Evolutionary conservation across 2,797 vertebrate genomes (phyloP).

Genomic region (Urosaurus nigricauda): DNA sequence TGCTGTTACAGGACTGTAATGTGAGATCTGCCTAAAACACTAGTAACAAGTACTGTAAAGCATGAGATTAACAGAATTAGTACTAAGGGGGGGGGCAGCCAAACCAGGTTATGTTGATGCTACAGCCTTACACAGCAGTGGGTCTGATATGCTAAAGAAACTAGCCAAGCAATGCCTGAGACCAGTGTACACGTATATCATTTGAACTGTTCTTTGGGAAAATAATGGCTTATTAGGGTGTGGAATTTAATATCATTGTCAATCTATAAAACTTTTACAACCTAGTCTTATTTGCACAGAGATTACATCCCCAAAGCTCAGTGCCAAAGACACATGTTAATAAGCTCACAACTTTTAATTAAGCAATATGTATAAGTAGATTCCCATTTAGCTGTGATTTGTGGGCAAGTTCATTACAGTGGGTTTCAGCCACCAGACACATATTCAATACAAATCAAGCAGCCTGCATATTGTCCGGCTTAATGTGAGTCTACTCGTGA

Average conservation of each 20-base stretch:
- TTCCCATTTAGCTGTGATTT: constrained; percentile 99
- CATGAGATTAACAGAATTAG: constrained; percentile 49
- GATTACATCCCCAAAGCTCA: constrained; percentile 87
- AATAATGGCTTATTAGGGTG: constrained; percentile 94
- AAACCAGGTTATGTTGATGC: neutral
- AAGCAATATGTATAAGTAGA: constrained; percentile 99
- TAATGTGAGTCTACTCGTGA: constrained; percentile 92
- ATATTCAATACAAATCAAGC: constrained; percentile 98
- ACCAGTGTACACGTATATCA: constrained; percentile 75
- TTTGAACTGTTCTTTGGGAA: constrained; percentile 86
- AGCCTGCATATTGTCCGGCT: constrained; percentile 92
- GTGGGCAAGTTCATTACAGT: constrained; percentile 97
- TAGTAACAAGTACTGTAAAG: neutral
- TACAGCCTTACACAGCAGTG: constrained; percentile 12
- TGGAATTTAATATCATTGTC: constrained; percentile 92
- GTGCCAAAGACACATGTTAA: constrained; percentile 99
- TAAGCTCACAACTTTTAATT: constrained; percentile 99
- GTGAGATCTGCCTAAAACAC: constrained; percentile 49
- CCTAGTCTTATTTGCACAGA: constrained; percentile 88
- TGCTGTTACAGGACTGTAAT: constrained; percentile 52
- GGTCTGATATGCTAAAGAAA: constrained; percentile 25
- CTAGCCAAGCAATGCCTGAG: constrained; percentile 57
- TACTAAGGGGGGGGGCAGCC: constrained; percentile 49
- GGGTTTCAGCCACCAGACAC: constrained; percentile 92
- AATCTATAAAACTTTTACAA: constrained; percentile 99